Evolutionary conservation across 1,140 invertebrate species (phyloP), one percentile per base, ranked within the genome.

Genomic region (Luehdorfia chinensis): DNA sequence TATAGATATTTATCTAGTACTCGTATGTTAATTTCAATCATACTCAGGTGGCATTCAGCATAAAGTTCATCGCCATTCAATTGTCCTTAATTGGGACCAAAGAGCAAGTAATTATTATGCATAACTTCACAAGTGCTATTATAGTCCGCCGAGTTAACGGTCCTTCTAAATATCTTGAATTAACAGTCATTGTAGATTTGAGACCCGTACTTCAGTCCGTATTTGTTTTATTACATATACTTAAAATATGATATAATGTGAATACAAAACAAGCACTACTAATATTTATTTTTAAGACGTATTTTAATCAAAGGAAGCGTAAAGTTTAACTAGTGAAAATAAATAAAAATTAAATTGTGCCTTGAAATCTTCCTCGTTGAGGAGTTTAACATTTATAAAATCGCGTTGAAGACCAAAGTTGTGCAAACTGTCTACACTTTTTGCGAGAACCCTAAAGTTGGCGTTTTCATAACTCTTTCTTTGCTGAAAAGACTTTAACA

Each of bases 391-490:
- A 75, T 76, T 76, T 72, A 75, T 75, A 72, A 75, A 72, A 69
- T 66, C 61, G 60, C 55, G 62, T 73, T 70, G 59, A 75, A 60
- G 55, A 58, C 45, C 57, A 37, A 78, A 81, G 59, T 78, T 77
- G 50, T 46, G 55, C 27, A 55, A 77, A 76, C 59, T 71, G 66
- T 74, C 57, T 60, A 59, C 66, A 53, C 49, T 68, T 80, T 78
- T 78, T 70, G 57, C 39, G 45, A 47, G 41, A 60, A 65, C 55
- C 63, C 66, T 50, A 69, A 83, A 80, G 68, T 83, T 74, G 55
- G 65, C 68, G 55, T 78, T 83, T 83, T 83, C 73, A 74, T 78
- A 83, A 83, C 75, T 83, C 75, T 70, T 75, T 65, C 63, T 76
- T 74, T 66, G 66, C 55, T 48, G 62, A 50, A 48, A 65, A 59